Evolutionary conservation across 2,888 invertebrate genomes (phyloP), one percentile per base, ranked within the genome.

Genomic region (Crepidodera aurea): DNA sequence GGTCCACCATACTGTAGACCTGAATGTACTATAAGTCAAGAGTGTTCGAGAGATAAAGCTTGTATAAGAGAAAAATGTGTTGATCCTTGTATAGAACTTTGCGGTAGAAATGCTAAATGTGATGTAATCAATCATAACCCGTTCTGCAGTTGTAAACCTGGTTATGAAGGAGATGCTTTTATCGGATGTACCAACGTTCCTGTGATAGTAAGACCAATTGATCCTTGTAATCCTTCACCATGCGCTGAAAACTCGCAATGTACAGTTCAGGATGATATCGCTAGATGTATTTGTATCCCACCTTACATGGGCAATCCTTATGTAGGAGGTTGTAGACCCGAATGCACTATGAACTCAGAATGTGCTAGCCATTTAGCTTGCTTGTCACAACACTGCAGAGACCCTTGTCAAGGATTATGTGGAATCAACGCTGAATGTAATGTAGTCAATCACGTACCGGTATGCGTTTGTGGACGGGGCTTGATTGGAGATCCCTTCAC

Each of bases 201-300:
- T 83, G 84, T 75, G 82, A 79, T 75, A 75, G 87, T 87, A 85
- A 85, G 85, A 71, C 85, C 85, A 48, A 83, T 85, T 39, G 88
- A 88, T 73, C 92, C 92, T 25, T 93, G 93, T 76, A 86, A 87
- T 76, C 92, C 92, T 51, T 89, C 90, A 34, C 92, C 93, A 10
- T 93, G 93, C 77, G 94, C 93, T n/a, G 88, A 91, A n/a, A 93
- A 93, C 80, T 90, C 93, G 15, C 82, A 90, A 71, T 94, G 94
- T 77, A 90, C 88, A 77, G 90, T 91, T 81, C 85, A 89, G 72
- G 90, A 90, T 73, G 89, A 88, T 57, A 90, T 89, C 50, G 91
- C 92, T 29, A 89, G 91, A 58, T 94, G 94, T 78, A 84, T 87
- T 34, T 94, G 93, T 77, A 75, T 91, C 65, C 86, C 89, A 3